phyloP scores from a whole-genome alignment of 2,888 invertebrate genomes.

The Poecilobothrus nobilitatus region DNA sequence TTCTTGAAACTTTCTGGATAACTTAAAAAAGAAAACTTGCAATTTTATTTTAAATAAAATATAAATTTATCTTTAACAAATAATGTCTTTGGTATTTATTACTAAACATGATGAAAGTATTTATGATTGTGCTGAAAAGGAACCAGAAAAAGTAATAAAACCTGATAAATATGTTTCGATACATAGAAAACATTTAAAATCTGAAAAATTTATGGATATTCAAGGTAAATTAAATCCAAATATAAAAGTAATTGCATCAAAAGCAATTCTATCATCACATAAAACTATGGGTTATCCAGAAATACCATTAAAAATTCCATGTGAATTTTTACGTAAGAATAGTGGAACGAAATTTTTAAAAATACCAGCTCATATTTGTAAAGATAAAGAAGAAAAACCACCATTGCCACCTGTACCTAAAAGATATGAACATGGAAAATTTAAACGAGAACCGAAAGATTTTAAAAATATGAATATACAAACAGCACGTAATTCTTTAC shows the following conservation, averaged over 20 bases:
- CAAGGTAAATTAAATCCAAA: not conserved
- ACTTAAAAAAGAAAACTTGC: too few species aligned
- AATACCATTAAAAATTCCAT: conserved; percentile 51
- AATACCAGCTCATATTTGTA: conserved; percentile 34
- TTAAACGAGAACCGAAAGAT: conserved; percentile 16
- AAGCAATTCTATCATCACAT: conserved; percentile 43
- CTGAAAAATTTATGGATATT: not conserved
- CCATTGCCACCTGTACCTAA: conserved; percentile 47
- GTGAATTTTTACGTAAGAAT: conserved; percentile 55
- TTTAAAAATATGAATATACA: conserved; percentile 52
- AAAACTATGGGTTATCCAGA: conserved; percentile 62
- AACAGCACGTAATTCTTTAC: conserved; percentile 48
- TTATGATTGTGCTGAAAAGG: conserved; percentile 50
- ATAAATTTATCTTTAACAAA: not conserved
- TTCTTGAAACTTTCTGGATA: too few species aligned
- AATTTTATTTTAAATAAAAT: too few species aligned
- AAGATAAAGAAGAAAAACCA: conserved; percentile 33
- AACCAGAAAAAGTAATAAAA: conserved; percentile 46
- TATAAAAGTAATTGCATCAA: not conserved
- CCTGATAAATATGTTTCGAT: conserved; percentile 30
- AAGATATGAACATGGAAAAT: conserved; percentile 26
- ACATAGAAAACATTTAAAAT: conserved; percentile 15
- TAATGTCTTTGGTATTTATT: conserved; percentile 59
- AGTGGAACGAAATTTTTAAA: conserved; percentile 45
- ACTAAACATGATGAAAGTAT: conserved; percentile 58